Conservation (phyloP, 2,113 vertebrate species). For the Hyaena hyaena region DNA sequence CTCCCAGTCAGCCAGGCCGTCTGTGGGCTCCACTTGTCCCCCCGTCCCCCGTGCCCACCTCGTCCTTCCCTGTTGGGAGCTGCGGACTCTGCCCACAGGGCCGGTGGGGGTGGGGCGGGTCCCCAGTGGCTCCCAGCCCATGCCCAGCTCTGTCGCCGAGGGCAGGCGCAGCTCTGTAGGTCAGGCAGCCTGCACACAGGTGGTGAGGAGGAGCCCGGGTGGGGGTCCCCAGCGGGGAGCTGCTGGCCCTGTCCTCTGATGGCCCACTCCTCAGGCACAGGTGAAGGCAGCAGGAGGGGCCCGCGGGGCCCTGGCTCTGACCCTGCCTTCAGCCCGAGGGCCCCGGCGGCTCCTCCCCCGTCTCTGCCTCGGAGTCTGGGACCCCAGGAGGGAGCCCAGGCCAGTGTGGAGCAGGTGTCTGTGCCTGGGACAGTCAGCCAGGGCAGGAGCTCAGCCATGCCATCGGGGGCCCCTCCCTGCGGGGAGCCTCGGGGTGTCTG, state of each 20-base stretch:
- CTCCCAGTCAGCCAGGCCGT: not conserved
- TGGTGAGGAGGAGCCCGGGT: not conserved
- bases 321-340: not conserved
- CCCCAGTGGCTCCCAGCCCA: not conserved
- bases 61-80: no score
- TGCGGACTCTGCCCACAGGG: not conserved
- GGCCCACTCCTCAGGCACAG: rapidly evolving
- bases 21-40: not conserved
- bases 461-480: no score
- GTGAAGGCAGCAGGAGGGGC: not conserved
- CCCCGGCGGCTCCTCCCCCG: not conserved
- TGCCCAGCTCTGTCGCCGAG: not conserved
- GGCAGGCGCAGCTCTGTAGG: not conserved
- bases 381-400: not conserved
- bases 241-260: not conserved
- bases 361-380: not conserved
- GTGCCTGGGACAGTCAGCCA: not conserved
- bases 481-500: not conserved
- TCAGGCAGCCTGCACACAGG: not conserved
- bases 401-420: not conserved
- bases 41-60: not conserved
- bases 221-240: not conserved
- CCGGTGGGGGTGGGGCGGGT: rapidly evolving
- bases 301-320: not conserved
- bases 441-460: not conserved